A percentile compares a stretch with the other conserved stretches of the same genome.
Conservation (phyloP, 2,888 invertebrate species). For the Cheilosia scutellata region DNA sequence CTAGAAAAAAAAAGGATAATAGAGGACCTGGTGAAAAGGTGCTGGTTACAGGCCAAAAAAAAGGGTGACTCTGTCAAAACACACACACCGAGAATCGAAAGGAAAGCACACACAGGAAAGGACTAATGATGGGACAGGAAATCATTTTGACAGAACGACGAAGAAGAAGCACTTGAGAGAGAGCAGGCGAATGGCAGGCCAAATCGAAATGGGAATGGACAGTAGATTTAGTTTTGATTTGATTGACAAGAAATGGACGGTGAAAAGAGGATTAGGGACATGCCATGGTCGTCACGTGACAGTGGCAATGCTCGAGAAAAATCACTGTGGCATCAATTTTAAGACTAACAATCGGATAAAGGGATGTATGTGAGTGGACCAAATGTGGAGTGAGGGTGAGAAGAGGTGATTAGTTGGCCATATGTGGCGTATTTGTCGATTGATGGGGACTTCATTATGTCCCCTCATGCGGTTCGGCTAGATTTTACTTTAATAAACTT, state of each 20-base stretch:
- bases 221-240: slow-evolving; percentile 72
- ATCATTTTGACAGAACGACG: slow-evolving; percentile 63
- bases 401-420: no score
- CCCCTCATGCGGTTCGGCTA: no score
- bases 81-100: slow-evolving; percentile 25
- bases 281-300: slow-evolving; percentile 19
- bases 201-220: slow-evolving; percentile 59
- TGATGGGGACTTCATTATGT: no score
- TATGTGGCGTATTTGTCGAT: no score
- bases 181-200: slow-evolving; percentile 3
- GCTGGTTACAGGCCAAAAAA: slow-evolving; percentile 49
- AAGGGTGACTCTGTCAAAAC: slow-evolving; percentile 45
- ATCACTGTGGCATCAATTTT: slow-evolving; percentile 40
- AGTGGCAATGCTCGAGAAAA: slow-evolving; percentile 34
- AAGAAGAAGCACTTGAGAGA: slow-evolving; percentile 7
- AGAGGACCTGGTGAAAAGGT: slow-evolving; percentile 67
- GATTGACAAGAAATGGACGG: slow-evolving; percentile 73
- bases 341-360: slow-evolving; percentile 14
- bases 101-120: slow-evolving; percentile 55
- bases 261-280: slow-evolving; percentile 66
- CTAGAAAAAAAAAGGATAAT: slow-evolving; percentile 52
- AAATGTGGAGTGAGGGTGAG: not conserved
- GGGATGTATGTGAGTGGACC: not conserved
- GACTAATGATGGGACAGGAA: slow-evolving; percentile 75
- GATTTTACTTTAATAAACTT: no score